Evolutionary conservation across 2,113 vertebrate species (phyloP).

Genomic region (Hypocryptadius cinnamomeus): DNA sequence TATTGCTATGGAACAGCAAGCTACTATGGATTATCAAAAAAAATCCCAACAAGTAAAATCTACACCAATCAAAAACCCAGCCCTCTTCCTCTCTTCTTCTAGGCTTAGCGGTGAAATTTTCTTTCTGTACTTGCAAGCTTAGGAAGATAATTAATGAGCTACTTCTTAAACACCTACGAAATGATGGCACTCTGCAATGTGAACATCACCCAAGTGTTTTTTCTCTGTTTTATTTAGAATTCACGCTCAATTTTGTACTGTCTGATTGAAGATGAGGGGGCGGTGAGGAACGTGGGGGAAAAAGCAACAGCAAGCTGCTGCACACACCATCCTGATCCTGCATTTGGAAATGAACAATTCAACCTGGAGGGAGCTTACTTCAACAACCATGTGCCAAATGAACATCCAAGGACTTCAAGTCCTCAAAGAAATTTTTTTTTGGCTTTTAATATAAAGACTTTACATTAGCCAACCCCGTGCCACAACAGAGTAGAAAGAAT

Average conservation of each 20-base stretch:
- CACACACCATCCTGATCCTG: background rate
- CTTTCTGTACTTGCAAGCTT: background rate
- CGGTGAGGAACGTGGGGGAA: conserved; percentile 18
- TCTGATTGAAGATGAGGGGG: conserved; percentile 56
- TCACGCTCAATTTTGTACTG: background rate
- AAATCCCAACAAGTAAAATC: background rate
- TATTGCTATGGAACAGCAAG: background rate
- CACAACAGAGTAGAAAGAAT: background rate
- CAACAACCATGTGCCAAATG: background rate
- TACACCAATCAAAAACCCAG: background rate
- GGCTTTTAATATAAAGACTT: background rate
- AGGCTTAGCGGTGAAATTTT: background rate
- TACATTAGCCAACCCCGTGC: fast-evolving
- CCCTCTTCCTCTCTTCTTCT: background rate
- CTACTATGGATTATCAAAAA: background rate
- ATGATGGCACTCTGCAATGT: background rate
- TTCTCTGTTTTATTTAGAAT: conserved; percentile 46
- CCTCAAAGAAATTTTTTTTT: background rate
- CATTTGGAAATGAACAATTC: conserved; percentile 1
- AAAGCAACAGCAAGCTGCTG: conserved; percentile 43
- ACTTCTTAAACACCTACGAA: conserved; percentile 14
- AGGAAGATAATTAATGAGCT: conserved; percentile 5
- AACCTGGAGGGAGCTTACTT: background rate
- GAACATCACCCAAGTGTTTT: conserved; percentile 11
- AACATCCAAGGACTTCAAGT: background rate